phyloP scores from a whole-genome alignment of 2,797 vertebrate genomes.

The Aselliscus stoliczkanus region DNA sequence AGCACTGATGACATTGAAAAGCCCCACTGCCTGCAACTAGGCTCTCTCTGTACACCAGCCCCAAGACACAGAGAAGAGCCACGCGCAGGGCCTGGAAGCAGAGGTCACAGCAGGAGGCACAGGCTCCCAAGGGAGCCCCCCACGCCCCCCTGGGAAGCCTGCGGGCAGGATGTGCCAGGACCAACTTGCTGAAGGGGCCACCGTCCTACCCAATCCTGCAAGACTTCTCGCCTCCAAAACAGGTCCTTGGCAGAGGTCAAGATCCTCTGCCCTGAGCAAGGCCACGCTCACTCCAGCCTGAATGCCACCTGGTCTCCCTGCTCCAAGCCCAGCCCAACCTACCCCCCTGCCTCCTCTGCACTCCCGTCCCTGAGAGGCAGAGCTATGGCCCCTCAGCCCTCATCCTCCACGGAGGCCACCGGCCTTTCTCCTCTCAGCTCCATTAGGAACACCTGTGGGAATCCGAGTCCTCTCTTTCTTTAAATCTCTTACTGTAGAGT shows the following conservation, averaged over 20 bases:
- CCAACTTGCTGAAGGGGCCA: background rate
- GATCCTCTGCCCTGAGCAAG: background rate
- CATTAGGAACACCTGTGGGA: background rate
- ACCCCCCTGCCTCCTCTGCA: background rate
- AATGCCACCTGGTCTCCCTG: background rate
- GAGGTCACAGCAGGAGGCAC: accelerated
- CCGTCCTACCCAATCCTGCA: background rate
- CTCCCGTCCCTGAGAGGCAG: background rate
- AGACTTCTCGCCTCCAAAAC: background rate
- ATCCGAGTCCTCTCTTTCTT: background rate
- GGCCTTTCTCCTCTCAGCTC: background rate
- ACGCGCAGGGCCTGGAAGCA: background rate
- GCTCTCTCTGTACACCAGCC: background rate
- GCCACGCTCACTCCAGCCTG: background rate
- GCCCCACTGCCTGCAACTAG: background rate
- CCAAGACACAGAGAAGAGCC: background rate
- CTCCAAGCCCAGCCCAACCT: background rate
- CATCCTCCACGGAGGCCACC: background rate
- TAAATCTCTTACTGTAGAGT: background rate
- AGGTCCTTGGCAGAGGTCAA: background rate
- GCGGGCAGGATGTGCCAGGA: background rate
- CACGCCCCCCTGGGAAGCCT: background rate
- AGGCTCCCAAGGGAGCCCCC: background rate
- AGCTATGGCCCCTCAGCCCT: background rate
- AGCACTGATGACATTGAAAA: background rate